Conservation (phyloP, 1,140 invertebrate species). For the Aphis craccivora region DNA sequence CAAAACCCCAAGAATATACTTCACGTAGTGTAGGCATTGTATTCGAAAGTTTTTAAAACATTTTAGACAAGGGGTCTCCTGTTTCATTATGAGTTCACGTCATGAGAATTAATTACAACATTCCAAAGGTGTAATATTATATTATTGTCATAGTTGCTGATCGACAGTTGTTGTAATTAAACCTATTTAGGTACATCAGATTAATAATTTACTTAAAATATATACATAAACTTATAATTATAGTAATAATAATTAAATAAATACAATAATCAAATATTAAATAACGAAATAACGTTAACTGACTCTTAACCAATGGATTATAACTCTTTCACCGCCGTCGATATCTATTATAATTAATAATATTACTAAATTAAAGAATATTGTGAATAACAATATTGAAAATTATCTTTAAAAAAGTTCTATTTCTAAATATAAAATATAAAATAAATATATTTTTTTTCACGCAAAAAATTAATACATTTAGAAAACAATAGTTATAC, state of each 20-base stretch:
- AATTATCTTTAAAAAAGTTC: too few species aligned
- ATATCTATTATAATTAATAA: background rate
- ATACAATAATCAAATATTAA: too few species aligned
- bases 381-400: too few species aligned
- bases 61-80: background rate
- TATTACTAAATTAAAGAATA: too few species aligned
- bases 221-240: too few species aligned
- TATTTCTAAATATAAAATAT: too few species aligned
- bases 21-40: background rate
- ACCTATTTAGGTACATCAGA: background rate
- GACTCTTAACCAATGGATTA: too few species aligned
- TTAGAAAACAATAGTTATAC: too few species aligned
- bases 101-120: background rate
- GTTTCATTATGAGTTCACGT: background rate
- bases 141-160: background rate
- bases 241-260: too few species aligned
- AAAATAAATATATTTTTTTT: too few species aligned
- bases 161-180: background rate
- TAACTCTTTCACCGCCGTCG: background rate
- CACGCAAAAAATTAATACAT: too few species aligned
- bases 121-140: background rate
- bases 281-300: too few species aligned
- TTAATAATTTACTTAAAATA: background rate
- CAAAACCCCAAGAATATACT: background rate
- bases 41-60: background rate